Percentiles rank a stretch among this genome's conserved stretches.
Conservation (phyloP, 2,888 invertebrate genomes). For the Eupithecia pulchellata region DNA sequence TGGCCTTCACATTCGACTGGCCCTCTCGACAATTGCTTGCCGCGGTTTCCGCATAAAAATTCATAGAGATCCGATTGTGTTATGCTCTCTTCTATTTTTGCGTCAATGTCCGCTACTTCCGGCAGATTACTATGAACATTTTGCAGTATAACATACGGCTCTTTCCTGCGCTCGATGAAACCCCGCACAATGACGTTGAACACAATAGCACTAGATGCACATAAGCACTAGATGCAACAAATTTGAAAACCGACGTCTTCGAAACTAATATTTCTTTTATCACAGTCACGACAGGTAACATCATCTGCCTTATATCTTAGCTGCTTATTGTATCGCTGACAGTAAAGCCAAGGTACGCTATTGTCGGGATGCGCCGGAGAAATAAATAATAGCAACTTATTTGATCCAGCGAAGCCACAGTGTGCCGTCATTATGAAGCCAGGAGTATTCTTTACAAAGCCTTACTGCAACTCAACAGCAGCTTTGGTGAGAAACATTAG, state of each 20-base stretch:
- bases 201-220: too few species aligned
- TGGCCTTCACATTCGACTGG: constrained; percentile 62
- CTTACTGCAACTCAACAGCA: constrained; percentile 31
- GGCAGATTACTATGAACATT: not conserved
- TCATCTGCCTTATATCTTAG: constrained; percentile 71
- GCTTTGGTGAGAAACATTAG: constrained; percentile 47
- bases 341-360: constrained; percentile 74
- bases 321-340: constrained; percentile 81
- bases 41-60: constrained; percentile 64
- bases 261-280: constrained; percentile 58
- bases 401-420: constrained; percentile 75
- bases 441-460: constrained; percentile 60
- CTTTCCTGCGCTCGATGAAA: constrained; percentile 30
- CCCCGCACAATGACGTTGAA: constrained; percentile 51
- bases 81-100: constrained; percentile 12
- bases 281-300: constrained; percentile 66
- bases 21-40: constrained; percentile 55
- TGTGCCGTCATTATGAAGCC: constrained; percentile 73
- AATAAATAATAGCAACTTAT: constrained; percentile 81
- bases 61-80: constrained; percentile 56
- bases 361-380: constrained; percentile 73
- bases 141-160: constrained; percentile 16
- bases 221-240: constrained; percentile 59
- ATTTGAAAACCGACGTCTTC: constrained; percentile 54
- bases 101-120: not conserved